Percentiles rank a stretch among this genome's conserved stretches.
These are phyloP conservation scores for Oreohelix idahoensis DNA, from an alignment of 1,140 invertebrate species.

Conservation along the genomic window DNA sequence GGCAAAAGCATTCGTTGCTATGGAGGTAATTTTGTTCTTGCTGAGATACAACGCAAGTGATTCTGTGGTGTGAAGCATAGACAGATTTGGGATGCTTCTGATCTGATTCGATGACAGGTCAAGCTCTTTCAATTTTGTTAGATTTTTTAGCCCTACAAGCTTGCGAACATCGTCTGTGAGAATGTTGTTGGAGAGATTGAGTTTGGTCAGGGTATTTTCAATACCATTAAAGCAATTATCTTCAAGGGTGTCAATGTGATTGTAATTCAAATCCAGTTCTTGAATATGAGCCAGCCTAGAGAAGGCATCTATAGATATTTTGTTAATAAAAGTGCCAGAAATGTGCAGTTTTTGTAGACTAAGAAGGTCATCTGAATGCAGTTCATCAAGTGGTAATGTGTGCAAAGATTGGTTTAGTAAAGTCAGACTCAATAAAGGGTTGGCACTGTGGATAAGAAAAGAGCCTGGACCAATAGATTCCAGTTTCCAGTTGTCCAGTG, in stretches of 20 bases:
- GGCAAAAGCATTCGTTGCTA: background rate
- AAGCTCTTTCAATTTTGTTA: background rate
- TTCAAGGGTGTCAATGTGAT: background rate
- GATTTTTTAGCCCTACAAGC: background rate
- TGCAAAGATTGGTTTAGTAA: background rate
- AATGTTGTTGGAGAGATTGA: background rate
- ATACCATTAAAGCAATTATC: background rate
- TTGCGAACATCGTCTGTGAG: background rate
- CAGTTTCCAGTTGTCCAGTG: constrained; percentile 17
- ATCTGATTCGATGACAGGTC: background rate
- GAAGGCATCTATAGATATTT: background rate
- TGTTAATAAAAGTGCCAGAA: background rate
- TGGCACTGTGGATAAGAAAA: background rate
- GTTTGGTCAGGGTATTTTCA: background rate
- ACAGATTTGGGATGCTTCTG: background rate
- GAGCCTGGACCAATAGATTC: background rate
- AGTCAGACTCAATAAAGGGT: background rate
- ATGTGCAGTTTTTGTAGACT: background rate
- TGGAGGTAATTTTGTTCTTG: background rate
- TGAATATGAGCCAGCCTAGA: background rate
- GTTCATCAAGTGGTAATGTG: background rate
- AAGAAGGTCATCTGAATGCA: background rate
- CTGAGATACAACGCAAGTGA: background rate
- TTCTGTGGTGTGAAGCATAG: background rate
- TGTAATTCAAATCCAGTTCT: constrained; percentile 20